phyloP scores from a whole-genome alignment of 1,140 invertebrate genomes.

The Aporrectodea caliginosa region DNA sequence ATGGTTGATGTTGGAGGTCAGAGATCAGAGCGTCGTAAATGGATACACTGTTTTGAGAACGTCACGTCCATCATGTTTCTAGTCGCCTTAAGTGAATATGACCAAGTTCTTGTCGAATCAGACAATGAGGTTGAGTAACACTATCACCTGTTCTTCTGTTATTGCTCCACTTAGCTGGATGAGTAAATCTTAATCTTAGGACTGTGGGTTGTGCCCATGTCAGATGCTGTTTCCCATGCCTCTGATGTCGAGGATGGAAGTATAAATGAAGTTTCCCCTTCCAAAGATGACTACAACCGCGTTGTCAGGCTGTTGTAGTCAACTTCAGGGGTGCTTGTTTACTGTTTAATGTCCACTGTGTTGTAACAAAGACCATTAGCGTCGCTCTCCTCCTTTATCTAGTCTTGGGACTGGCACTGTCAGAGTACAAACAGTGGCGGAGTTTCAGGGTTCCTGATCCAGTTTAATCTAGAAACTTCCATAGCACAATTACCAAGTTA shows the following conservation, averaged over 20 bases:
- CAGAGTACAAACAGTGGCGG: no score
- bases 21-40: conserved; percentile 61
- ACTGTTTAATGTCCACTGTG: no score
- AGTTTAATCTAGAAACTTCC: no score
- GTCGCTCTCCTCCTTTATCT: no score
- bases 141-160: neutral
- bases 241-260: neutral
- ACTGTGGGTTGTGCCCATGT: neutral
- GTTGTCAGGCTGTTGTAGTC: no score
- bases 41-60: conserved; percentile 65
- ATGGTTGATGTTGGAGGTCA: conserved; percentile 64
- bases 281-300: no score
- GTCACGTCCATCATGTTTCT: conserved; percentile 64
- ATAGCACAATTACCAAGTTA: no score
- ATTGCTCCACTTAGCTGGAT: neutral
- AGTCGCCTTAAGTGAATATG: conserved; percentile 61
- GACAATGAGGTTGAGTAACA: conserved; percentile 60
- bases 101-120: conserved; percentile 63
- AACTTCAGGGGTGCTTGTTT: no score
- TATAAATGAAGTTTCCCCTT: neutral
- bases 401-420: no score
- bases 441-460: no score
- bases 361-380: no score
- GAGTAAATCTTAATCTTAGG: neutral
- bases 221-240: neutral